phyloP scores from a whole-genome alignment of 1,140 invertebrate species.

The Pseudomyrmex gracilis region DNA sequence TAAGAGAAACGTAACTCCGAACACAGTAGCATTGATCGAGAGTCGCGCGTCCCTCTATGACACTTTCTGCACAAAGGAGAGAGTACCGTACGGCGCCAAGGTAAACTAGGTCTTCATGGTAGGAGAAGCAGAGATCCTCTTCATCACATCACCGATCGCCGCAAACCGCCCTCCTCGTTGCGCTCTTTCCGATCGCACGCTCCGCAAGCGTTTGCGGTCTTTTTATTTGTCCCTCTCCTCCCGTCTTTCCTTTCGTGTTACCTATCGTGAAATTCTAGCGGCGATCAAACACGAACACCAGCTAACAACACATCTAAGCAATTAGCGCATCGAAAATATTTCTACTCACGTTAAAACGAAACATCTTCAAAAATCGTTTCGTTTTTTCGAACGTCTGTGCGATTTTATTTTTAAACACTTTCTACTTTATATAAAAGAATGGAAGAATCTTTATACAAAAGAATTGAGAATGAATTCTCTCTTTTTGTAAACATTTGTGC shows the following conservation, averaged over 20 bases:
- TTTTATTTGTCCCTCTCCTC: slow-evolving; percentile 59
- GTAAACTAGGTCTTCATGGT: slow-evolving; percentile 66
- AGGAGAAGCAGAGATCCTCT: slow-evolving; percentile 59
- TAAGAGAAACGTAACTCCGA: slow-evolving; percentile 49
- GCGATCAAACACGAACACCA: background rate
- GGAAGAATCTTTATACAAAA: too few relatives aligned
- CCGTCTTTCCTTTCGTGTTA: background rate
- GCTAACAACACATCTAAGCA: background rate
- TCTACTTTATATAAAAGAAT: background rate
- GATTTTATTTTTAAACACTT: slow-evolving; percentile 5
- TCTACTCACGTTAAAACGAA: background rate
- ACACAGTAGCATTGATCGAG: slow-evolving; percentile 69
- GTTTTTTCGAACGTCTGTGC: background rate
- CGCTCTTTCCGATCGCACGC: slow-evolving; percentile 23
- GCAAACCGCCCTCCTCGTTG: slow-evolving; percentile 55
- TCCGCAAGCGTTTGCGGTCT: slow-evolving; percentile 21
- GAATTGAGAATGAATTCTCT: too few relatives aligned
- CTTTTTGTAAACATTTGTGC: too few relatives aligned
- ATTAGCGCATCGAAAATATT: slow-evolving; percentile 16
- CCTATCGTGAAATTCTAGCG: background rate
- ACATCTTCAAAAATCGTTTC: background rate
- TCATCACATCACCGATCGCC: slow-evolving; percentile 64
- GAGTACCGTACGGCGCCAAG: slow-evolving; percentile 45
- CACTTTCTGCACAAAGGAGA: slow-evolving; percentile 58
- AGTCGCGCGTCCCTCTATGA: slow-evolving; percentile 40